Base-by-base conservation (phyloP, 2,797 vertebrate genomes). In the Rhabdomys pumilio region DNA sequence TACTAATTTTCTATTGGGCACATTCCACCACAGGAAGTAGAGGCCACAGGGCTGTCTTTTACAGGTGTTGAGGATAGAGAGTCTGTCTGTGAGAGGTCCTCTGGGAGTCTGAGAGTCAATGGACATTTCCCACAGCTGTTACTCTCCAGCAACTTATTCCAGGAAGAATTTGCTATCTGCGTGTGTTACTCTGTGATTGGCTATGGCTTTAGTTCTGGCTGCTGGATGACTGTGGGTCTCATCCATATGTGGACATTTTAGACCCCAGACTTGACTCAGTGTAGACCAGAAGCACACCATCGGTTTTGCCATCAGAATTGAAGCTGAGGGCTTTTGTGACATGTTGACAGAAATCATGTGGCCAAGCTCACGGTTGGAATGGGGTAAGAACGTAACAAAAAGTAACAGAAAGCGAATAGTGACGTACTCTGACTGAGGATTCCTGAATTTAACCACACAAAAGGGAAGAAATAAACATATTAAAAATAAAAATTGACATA, bases 131-230 rank as follows among this genome's bases (percentile, higher is more conserved):
- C 59, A 55, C 20, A 79, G 80, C 9, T 55, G 57, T 72, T 38
- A 72, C 41, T 34, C 65, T 80, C 79, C 50, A 63, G 53, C 76
- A 34, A 41, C 53, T 92, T 80, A 69, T 8, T 38, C 19, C 53
- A 50, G 63, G 34, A 79, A 73, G 63, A 63, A 31, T 79, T 92
- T 87, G 38, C n/a, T 90, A 90, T 55, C 86, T 89, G 75, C 8
- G 80, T 4, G 3, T 73, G 6, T 84, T 76, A 77, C n/a, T 29
- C 47, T 90, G 2, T 82, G 79, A 41, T 85, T 34, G 26, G 29
- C 26, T 95, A 2, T 17, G 72, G 4, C 72, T 14, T 75, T 69
- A 61, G 6, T 88, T 61, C 38, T 89, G 77, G 72, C 34, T 84
- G 31, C 44, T 44, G 65, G 29, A 31, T 88, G 65, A 38, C 19